Evolutionary conservation across 2,888 invertebrate species (phyloP), one percentile per base, ranked within the genome.

Genomic region (Sericinus montela): DNA sequence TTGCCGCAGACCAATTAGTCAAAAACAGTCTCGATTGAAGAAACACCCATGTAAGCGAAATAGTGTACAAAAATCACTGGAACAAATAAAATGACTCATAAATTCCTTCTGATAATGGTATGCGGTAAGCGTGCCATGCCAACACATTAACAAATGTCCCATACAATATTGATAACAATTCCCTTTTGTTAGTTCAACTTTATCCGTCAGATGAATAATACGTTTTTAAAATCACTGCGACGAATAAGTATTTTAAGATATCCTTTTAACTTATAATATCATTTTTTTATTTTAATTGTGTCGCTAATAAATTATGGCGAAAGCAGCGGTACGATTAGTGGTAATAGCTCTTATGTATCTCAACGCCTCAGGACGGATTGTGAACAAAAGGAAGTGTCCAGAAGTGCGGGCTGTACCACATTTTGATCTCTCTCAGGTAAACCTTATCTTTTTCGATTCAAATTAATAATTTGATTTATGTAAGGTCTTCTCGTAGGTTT

Each of bases 381-480:
- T 90, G 32, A 92, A 93, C 63, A 93, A 93, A 72, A 91, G 93
- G 64, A 93, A 93, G 72, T 94, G 94, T 65, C 94, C 94, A 0
- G 91, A 91, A 90, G 96, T 96, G 54, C 93, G 93, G 74, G 94
- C 94, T 11, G 93, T 93, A 43, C 91, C 93, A 35, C 94, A 95
- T 83, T 95, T 96, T 69, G 93, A 95, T 85, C 85, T 96, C 60
- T 89, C 93, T 57, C 91, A 92, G 83, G 95, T 94, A 53, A 56
- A 74, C 68, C 39, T 19, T 3, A 30, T 37, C 25, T 4, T 4
- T 19, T 19, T 19, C 5, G 5, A 19, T 19, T 19, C 5, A 19
- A 2, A 25, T 25, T 25, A 7, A 25, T 25, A 8, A 6, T 25
- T 7, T 25, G 7, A 25, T 5, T 8, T 25, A 25, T 25, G n/a